These are phyloP conservation scores for Diachasma alloeum DNA, from an alignment of 1,140 invertebrate genomes.

Conservation along the genomic window DNA sequence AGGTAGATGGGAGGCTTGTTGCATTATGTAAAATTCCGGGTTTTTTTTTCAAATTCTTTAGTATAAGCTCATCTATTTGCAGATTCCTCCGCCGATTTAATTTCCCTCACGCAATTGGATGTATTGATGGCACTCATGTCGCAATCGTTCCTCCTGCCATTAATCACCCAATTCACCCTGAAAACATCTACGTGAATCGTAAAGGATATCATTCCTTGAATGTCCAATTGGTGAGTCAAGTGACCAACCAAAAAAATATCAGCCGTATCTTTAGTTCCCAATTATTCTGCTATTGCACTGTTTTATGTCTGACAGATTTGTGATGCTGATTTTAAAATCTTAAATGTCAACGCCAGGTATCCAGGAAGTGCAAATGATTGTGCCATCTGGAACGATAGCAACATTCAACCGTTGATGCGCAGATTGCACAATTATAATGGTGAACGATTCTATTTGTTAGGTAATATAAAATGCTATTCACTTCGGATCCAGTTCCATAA, in stretches of 20 bases:
- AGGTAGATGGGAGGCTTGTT: constrained; percentile 5
- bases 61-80: not conserved
- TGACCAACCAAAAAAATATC: not conserved
- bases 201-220: constrained; percentile 52
- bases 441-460: constrained; percentile 18
- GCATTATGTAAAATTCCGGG: not conserved
- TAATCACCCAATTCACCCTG: constrained; percentile 25
- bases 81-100: constrained; percentile 37
- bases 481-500: not conserved
- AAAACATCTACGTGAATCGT: constrained; percentile 48
- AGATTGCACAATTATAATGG: not conserved
- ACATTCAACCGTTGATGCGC: constrained; percentile 16
- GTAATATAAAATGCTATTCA: not conserved
- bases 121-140: constrained; percentile 48
- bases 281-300: not conserved
- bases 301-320: constrained; percentile 30
- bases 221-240: constrained; percentile 38
- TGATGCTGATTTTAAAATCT: constrained; percentile 33
- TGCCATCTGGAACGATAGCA: constrained; percentile 36
- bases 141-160: constrained; percentile 40
- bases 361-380: constrained; percentile 36
- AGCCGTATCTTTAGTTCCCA: no score
- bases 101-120: constrained; percentile 37
- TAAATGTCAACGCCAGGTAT: no score
- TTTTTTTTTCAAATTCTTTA: constrained; percentile 8